Conservation (phyloP, 2,888 invertebrate genomes). For the Lasioglossum zephyrum region DNA sequence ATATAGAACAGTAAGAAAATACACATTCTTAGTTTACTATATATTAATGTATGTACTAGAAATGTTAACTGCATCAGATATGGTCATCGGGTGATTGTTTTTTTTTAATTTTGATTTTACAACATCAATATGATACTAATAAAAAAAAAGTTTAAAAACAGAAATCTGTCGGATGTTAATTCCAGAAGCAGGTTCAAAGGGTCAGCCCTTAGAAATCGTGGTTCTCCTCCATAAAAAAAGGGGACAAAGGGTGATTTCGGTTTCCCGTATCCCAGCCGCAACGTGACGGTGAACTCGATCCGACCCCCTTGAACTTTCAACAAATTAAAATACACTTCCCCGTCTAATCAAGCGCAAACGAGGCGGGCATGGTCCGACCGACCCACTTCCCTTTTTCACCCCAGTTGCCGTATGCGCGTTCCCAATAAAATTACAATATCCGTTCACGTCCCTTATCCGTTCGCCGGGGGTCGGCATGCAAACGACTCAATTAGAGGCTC, state of each 20-base stretch:
- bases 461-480: conserved; percentile 27
- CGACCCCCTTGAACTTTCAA: conserved; percentile 8
- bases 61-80: no score
- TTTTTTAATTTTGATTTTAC: no score
- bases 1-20: no score
- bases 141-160: not conserved
- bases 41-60: no score
- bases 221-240: not conserved
- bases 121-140: no score
- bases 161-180: not conserved
- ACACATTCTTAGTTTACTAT: no score
- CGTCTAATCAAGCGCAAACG: conserved; percentile 40
- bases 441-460: conserved; percentile 24
- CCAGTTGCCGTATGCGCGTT: conserved; percentile 14
- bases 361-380: conserved; percentile 16
- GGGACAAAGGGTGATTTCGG: not conserved
- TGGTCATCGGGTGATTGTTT: no score
- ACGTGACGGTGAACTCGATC: not conserved
- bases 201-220: not conserved
- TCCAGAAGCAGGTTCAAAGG: not conserved
- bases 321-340: conserved; percentile 42
- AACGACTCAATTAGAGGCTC: conserved; percentile 47
- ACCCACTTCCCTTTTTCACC: conserved; percentile 31
- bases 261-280: not conserved
- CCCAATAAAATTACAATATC: conserved; percentile 56